Conservation (phyloP, 2,797 vertebrate species). For the Spatula clypeata region DNA sequence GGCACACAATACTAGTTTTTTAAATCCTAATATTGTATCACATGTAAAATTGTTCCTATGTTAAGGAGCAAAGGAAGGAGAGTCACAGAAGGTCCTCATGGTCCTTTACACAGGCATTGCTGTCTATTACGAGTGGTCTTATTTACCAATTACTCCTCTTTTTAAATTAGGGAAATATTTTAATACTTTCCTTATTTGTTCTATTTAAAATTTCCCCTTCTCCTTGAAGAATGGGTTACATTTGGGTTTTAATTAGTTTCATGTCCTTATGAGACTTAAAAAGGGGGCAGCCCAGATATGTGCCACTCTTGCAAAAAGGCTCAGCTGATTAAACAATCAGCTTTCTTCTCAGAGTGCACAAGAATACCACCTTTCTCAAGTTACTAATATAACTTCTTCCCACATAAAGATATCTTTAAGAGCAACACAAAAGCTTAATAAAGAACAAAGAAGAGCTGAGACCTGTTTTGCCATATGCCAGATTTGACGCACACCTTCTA, state of each 20-base stretch:
- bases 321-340: background rate
- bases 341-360: background rate
- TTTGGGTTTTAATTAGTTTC: constrained; percentile 39
- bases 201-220: constrained; percentile 15
- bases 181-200: background rate
- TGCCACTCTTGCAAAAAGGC: background rate
- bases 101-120: background rate
- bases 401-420: background rate
- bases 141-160: constrained; percentile 19
- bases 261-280: background rate
- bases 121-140: background rate
- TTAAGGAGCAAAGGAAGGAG: background rate
- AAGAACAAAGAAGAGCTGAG: background rate
- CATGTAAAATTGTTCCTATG: background rate
- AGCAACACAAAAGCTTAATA: background rate
- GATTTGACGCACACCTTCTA: background rate
- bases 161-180: background rate
- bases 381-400: background rate
- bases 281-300: constrained; percentile 4
- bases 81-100: background rate
- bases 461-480: background rate
- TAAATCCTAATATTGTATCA: background rate
- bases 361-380: background rate
- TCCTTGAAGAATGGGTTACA: background rate
- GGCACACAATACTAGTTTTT: background rate